Conservation (phyloP, 2,888 invertebrate species). For the Mellilla xanthometata region DNA sequence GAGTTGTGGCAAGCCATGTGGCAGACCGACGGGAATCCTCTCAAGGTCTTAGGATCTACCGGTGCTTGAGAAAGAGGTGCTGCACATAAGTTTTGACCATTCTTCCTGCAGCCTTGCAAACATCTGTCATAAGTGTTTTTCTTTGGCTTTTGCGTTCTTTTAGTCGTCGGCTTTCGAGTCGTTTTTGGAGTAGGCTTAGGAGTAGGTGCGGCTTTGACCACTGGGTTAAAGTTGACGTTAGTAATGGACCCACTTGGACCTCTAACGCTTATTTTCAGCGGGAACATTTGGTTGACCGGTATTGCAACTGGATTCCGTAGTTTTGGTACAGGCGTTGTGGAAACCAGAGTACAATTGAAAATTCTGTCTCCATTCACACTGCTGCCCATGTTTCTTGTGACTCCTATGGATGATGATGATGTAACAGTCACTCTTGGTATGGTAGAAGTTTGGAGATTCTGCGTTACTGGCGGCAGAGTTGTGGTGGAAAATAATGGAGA, state of each 20-base stretch:
- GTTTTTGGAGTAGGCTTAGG: constrained; percentile 31
- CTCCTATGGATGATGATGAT: constrained; percentile 26
- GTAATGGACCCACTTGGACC: constrained; percentile 63
- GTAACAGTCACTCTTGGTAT: constrained; percentile 28
- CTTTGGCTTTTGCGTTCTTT: constrained; percentile 49
- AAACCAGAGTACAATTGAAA: constrained; percentile 8
- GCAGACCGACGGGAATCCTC: constrained; percentile 71
- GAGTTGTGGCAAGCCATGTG: constrained; percentile 76
- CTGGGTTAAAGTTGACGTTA: constrained; percentile 56
- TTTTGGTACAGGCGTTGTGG: constrained; percentile 16
- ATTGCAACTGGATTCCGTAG: constrained; percentile 2
- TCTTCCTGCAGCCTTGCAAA: constrained; percentile 56
- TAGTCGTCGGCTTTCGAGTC: constrained; percentile 43
- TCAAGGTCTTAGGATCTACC: constrained; percentile 60
- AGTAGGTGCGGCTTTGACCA: constrained; percentile 16
- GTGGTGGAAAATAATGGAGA: constrained; percentile 15
- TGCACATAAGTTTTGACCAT: constrained; percentile 62
- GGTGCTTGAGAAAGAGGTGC: constrained; percentile 52
- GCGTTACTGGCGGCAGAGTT: constrained; percentile 21
- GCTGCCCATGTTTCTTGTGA: constrained; percentile 16
- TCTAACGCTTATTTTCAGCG: constrained; percentile 58
- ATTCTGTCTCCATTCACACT: constrained; percentile 3
- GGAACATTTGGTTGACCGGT: constrained; percentile 10
- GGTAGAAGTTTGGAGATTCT: not conserved
- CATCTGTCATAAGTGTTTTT: constrained; percentile 65